Evolutionary conservation across 1,140 invertebrate species (phyloP).

Genomic region (Drosophila aff.): DNA sequence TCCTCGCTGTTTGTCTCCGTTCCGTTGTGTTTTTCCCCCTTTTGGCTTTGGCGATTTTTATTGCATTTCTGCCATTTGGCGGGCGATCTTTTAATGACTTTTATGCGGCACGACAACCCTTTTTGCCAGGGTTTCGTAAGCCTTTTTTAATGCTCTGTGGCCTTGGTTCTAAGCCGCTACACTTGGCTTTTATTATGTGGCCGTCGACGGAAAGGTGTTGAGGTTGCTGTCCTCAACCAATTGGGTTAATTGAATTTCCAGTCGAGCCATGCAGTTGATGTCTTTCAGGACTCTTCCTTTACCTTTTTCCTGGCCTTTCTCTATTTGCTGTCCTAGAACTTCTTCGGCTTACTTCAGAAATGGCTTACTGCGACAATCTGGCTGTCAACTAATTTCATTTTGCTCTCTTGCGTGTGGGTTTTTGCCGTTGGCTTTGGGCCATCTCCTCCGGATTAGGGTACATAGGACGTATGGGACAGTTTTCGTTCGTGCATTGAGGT

Average conservation of each 20-base stretch:
- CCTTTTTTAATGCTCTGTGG: slow-evolving; percentile 59
- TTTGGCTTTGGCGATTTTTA: slow-evolving; percentile 60
- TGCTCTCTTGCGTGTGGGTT: slow-evolving; percentile 22
- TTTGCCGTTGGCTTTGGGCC: slow-evolving; percentile 36
- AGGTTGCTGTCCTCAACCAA: slow-evolving; percentile 36
- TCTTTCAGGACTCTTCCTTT: background rate
- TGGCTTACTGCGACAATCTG: slow-evolving; percentile 48
- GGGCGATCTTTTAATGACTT: slow-evolving; percentile 55
- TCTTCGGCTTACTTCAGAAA: slow-evolving; percentile 6
- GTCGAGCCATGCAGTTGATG: slow-evolving; percentile 32
- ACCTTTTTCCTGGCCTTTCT: background rate
- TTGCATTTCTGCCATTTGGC: slow-evolving; percentile 65
- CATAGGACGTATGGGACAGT: slow-evolving; percentile 40
- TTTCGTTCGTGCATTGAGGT: slow-evolving; percentile 13
- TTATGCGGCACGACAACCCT: slow-evolving; percentile 46
- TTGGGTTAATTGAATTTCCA: slow-evolving; percentile 77
- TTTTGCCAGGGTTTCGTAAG: slow-evolving; percentile 49
- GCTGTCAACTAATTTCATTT: slow-evolving; percentile 78
- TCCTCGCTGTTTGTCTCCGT: slow-evolving; percentile 9
- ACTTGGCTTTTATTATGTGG: slow-evolving; percentile 41
- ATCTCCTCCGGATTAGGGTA: slow-evolving; percentile 48
- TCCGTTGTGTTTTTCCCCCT: slow-evolving; percentile 3
- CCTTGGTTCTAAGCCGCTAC: slow-evolving; percentile 29
- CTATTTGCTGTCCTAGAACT: slow-evolving; percentile 11
- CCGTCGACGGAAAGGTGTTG: slow-evolving; percentile 29